phyloP scores from a whole-genome alignment of 2,113 vertebrate species.

The Amphilophus citrinellus region DNA sequence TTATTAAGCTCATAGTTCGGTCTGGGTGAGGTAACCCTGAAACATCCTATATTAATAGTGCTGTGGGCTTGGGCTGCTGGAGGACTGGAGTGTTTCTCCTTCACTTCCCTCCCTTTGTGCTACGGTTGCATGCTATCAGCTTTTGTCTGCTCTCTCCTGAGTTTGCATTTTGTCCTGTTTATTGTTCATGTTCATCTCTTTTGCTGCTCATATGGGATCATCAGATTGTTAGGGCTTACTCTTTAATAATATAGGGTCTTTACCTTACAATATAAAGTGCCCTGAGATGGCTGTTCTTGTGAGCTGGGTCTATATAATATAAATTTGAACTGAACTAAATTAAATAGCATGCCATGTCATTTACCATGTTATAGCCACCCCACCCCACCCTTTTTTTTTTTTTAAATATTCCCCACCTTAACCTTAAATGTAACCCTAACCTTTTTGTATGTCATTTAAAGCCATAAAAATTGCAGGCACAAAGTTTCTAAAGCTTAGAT shows the following conservation, averaged over 20 bases:
- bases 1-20: neutral
- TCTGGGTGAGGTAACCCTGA: neutral
- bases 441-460: neutral
- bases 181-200: neutral
- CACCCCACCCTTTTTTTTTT: no score
- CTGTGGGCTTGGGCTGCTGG: neutral
- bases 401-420: neutral
- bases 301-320: neutral
- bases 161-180: neutral
- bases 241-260: constrained; percentile 1
- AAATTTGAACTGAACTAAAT: neutral
- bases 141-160: neutral
- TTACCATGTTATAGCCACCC: neutral
- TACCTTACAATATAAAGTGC: neutral
- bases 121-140: neutral
- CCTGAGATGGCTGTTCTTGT: neutral
- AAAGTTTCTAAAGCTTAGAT: no score
- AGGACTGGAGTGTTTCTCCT: neutral
- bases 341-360: neutral
- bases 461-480: neutral
- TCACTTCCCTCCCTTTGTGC: neutral
- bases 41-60: neutral
- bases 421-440: neutral
- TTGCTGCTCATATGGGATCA: neutral
- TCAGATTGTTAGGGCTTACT: neutral